Conservation (phyloP, 2,797 vertebrate genomes). For the Enteromius unitaeniatus region DNA sequence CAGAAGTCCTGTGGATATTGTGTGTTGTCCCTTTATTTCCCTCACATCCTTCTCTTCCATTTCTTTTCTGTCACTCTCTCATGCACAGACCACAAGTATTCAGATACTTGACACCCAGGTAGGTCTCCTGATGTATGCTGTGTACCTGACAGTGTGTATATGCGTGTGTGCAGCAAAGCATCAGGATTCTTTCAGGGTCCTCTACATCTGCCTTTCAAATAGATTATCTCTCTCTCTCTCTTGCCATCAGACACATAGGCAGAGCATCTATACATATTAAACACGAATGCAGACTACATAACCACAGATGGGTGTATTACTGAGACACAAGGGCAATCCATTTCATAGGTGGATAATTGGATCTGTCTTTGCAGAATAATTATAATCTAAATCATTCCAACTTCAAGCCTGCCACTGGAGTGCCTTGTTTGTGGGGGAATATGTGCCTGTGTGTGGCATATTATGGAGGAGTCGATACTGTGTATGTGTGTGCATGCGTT, state of each 20-base stretch:
- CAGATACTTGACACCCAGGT: constrained; percentile 36
- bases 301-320: constrained; percentile 27
- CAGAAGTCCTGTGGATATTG: constrained; percentile 12
- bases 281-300: constrained; percentile 39
- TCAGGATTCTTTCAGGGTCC: constrained; percentile 35
- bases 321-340: constrained; percentile 40
- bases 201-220: constrained; percentile 44
- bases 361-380: constrained; percentile 76
- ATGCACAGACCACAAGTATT: not conserved
- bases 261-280: constrained; percentile 59
- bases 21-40: constrained; percentile 14
- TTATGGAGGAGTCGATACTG: constrained; percentile 30
- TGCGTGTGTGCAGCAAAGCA: not conserved
- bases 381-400: constrained; percentile 76
- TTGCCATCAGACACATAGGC: constrained; percentile 21
- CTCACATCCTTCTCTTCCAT: constrained; percentile 18
- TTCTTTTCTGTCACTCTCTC: constrained; percentile 14
- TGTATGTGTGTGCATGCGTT: constrained; percentile 33
- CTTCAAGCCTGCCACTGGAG: constrained; percentile 40
- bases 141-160: not conserved
- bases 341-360: constrained; percentile 69
- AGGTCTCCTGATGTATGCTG: not conserved
- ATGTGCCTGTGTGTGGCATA: constrained; percentile 35
- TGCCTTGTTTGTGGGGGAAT: constrained; percentile 68
- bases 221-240: constrained; percentile 18